Base-by-base conservation (phyloP, 1,140 invertebrate species). In the Heterodera schachtii region DNA sequence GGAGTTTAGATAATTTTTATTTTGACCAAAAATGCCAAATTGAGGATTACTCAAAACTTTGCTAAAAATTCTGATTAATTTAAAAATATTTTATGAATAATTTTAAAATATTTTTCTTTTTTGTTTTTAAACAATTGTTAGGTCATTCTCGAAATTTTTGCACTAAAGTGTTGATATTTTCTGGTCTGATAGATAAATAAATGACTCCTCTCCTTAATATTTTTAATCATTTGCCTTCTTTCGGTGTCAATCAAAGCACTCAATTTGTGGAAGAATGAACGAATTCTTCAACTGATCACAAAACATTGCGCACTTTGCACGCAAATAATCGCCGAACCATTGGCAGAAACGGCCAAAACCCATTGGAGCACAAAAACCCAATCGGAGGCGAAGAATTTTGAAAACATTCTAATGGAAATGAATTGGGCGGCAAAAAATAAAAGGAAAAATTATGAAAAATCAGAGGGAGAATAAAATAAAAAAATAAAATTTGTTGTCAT, bases 201-300 rank as follows among this genome's bases (percentile, higher is more conserved):
- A 31, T 31, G 31, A 31, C 31, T 31, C 31, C 0, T 31, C 31
- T 31, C 31, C 31, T 31, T 31, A 31, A 31, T 31, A 31, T 31
- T 31, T 31, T 31, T 31, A 31, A 31, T 31, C 31, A 31, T 31
- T 31, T 31, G 31, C 31, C 31, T 31, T 31, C 43, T 67, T 31
- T n/a, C 31, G 77, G 70, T 78, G 13, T 64, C 77, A 21, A 69
- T 16, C 46, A 64, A 70, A 64, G 9, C 64, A n/a, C 77, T 78
- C 6, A 64, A 78, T 69, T 6, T 78, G 11, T 78, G 57, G 57
- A 78, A 78, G n/a, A 70, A 70, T 19, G 77, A 78, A n/a, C 44
- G 41, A 69, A 46, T 78, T 44, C 21, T 69, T 21, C 11, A 43
- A 31, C 31, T 78, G 47, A 46, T 69, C 13, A 71, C 21, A 19